Base-by-base conservation (phyloP, 2,888 invertebrate species). In the Bombyx huttoni region DNA sequence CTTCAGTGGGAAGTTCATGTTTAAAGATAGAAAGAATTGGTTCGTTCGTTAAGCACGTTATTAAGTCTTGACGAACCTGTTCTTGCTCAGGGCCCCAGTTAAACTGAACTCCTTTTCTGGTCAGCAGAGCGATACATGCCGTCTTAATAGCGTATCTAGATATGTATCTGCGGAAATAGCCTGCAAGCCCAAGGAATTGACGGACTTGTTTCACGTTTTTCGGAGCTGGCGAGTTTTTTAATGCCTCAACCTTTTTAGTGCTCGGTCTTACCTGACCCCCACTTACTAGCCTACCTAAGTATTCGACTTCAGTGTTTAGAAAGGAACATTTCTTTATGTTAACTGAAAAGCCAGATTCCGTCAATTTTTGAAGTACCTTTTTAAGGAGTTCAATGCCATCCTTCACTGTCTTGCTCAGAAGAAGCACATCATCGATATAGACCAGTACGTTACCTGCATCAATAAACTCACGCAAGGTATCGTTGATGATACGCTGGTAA, bases 251-350 rank as follows among this genome's bases (percentile, higher is more conserved):
- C 47, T 62, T 60, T 8, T 45, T 12, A 1, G 49, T 50, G n/a
- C 55, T 54, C 48, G 61, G 61, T 45, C 57, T 47, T 34, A 61
- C 59, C 54, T 58, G 55, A 53, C 57, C 56, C 8, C 53, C 40
- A 35, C 53, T 48, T 13, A 61, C 50, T 0, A 57, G 5, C 12
- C 56, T 49, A 10, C 51, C 57, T n/a, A 57, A 34, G 46, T 58
- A 56, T 35, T 58, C 58, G 0, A 55, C 34, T 47, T 56, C 51
- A 0, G 51, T 55, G 0, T 34, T 45, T 0, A 55, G 13, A n/a
- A 58, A 58, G 0, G 55, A 49, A 35, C 56, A 57, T 13, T 56
- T 58, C 12, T 9, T 52, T 9, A 50, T 47, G 13, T 54, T 56
- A 7, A 49, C 51, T 9, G 54, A 61, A 60, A 55, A 56, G 45